Percentiles rank a stretch among this genome's conserved stretches.
phyloP scores from a whole-genome alignment of 2,113 vertebrate species.

The Podarcis raffonei region DNA sequence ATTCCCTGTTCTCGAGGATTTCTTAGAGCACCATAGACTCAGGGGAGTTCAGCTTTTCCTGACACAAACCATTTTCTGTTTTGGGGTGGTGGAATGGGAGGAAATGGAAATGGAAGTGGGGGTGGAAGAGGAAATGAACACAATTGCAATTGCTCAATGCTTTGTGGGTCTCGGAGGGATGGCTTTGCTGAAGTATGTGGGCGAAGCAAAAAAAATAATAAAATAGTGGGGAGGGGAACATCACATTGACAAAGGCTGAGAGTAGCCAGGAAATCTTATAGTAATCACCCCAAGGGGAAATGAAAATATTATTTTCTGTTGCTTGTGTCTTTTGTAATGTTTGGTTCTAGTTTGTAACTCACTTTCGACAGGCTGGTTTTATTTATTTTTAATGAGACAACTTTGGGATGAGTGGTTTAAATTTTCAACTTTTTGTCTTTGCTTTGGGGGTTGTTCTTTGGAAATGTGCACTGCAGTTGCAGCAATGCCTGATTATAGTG shows the following conservation, averaged over 20 bases:
- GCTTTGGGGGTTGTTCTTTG: slow-evolving; percentile 10
- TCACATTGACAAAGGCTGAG: slow-evolving; percentile 19
- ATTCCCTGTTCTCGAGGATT: slow-evolving; percentile 20
- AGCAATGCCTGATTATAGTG: slow-evolving; percentile 16
- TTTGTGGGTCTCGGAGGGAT: slow-evolving; percentile 10
- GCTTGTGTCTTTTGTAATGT: neutral
- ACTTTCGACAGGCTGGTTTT: neutral
- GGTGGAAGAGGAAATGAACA: slow-evolving; percentile 11
- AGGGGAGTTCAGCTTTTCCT: neutral
- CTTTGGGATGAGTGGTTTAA: neutral
- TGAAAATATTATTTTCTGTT: slow-evolving; percentile 26
- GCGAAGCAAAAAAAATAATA: neutral
- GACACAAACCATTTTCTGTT: neutral
- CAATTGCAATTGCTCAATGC: neutral
- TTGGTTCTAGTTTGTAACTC: neutral
- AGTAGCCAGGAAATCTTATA: slow-evolving; percentile 4
- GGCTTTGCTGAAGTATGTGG: neutral
- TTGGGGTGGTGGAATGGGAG: neutral
- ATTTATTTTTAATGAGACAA: neutral
- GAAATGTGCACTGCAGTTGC: neutral
- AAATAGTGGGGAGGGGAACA: too few species aligned
- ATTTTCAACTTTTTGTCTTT: neutral
- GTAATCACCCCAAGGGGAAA: slow-evolving; percentile 7
- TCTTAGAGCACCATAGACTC: neutral
- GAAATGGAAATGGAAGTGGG: slow-evolving; percentile 26